Base-by-base conservation (phyloP, 2,888 invertebrate genomes). In the Machimus rusticus region DNA sequence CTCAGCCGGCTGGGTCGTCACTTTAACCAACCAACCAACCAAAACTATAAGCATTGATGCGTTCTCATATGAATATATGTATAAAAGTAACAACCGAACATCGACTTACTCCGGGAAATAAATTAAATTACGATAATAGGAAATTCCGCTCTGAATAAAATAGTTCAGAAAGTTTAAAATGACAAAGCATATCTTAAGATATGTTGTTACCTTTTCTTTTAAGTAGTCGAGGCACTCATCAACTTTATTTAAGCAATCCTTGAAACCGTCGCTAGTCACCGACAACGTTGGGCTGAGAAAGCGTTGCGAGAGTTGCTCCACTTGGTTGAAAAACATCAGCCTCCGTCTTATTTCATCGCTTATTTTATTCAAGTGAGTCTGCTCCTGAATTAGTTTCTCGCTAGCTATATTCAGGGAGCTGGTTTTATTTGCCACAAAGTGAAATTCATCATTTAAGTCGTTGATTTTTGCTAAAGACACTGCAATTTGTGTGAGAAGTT, bases 371-470 rank as follows among this genome's bases (percentile, higher is more conserved):
- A 99, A 93, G 90, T 96, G 95, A 84, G 95, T 96, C 93, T 98
- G 98, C 91, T 99, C 98, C 1, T 96, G 96, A 88, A 98, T 94
- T 8, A 99, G 93, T 91, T 98, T 97, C 91, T 99, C 98, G 92
- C 99, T 99, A 89, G 97, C 97, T 88, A 95, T 95, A 91, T 99
- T 98, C 5, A 99, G 93, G 0, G 98, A 97, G 91, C 97, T 98
- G 0, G 99, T 99, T 93, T 98, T 99, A 88, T 96, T 95, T 0
- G 98, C 97, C 0, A 99, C 98, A 91, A 96, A 95, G 86, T 96
- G 95, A 91, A 98, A 98, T 90, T 98, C 96, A 86, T 95, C 94
- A 74, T 96, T 95, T 0, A 99, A 92, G 66, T 95, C 94, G 74
- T 95, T 93, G 77, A 99, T 94, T 89, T 96, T 96, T 31, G 94